Evolutionary conservation across 2,113 vertebrate genomes (phyloP), one percentile per base, ranked within the genome.

Genomic region (Fulmarus glacialis): DNA sequence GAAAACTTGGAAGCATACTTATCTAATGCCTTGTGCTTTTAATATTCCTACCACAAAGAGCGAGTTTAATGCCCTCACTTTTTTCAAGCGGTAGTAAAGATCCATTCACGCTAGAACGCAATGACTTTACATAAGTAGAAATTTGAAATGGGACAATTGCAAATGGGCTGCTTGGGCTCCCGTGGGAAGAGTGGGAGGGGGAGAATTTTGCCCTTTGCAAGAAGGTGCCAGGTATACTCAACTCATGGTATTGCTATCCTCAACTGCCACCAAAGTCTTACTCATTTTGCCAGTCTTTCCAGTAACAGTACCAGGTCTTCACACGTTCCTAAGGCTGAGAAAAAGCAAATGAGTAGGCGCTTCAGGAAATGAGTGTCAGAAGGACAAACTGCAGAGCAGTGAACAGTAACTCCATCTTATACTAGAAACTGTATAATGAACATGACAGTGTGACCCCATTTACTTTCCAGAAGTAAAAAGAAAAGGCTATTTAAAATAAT

Each of bases 101-200:
- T 48, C n/a, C 20, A 83, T 32, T 42, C n/a, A 32, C 3, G 3
- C 15, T 30, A 71, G 22, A 84, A 63, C 0, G 0, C 20, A 66
- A n/a, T n/a, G 20, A 40, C 24, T 78, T 89, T 8, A 56, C 23
- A 4, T 22, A 67, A 71, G 55, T 8, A 72, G 78, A 67, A 85
- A 88, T 80, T 34, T 81, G 55, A 73, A 92, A 77, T 1, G 5
- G 15, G 27, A 36, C 3, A 2, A 48, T 23, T 79, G 64, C 11
- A 75, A 47, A 36, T 8, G 4, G 40, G 24, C 15, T 87, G 10
- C 55, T 62, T 85, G 34, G 22, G 36, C 22, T 93, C 14, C 87
- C 3, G 1, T 68, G 48, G 30, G 8, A 52, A 53, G 58, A 68
- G 48, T 3, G 5, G 27, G 29, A 90, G 9, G 5, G 12, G 19